phyloP scores from a whole-genome alignment of 37 sponge, comb jelly and placozoan genomes.

The Halichondria panicea region DNA sequence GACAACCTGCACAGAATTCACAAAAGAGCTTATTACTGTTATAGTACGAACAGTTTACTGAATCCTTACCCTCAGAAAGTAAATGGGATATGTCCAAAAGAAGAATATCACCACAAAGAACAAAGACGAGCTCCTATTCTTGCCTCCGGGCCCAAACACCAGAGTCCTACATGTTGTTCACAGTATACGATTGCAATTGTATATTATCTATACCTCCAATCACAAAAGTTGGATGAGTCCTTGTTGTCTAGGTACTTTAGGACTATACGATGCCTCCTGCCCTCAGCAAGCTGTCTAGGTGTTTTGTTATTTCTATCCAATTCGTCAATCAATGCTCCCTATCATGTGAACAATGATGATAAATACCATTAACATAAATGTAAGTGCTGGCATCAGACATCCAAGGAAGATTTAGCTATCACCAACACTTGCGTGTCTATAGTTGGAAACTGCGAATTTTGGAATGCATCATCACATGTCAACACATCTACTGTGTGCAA shows the following conservation, averaged over 20 bases:
- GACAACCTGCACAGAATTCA: slow-evolving; percentile 32
- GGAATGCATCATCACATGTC: slow-evolving; percentile 57
- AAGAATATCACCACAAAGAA: slow-evolving; percentile 64
- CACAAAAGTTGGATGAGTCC: slow-evolving; percentile 45
- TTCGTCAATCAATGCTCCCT: slow-evolving; percentile 55
- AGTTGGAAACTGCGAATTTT: slow-evolving; percentile 83
- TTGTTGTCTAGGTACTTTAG: slow-evolving; percentile 62
- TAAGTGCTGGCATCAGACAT: slow-evolving; percentile 69
- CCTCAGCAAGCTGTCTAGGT: slow-evolving; percentile 50
- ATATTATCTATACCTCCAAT: slow-evolving; percentile 57
- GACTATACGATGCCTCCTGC: slow-evolving; percentile 59
- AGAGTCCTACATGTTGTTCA: slow-evolving; percentile 44
- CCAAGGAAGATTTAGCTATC: slow-evolving; percentile 83
- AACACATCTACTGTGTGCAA: background rate
- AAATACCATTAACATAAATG: background rate
- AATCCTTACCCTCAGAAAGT: slow-evolving; percentile 64
- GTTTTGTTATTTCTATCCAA: slow-evolving; percentile 70
- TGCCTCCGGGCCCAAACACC: slow-evolving; percentile 82
- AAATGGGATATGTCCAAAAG: slow-evolving; percentile 83
- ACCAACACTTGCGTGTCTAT: slow-evolving; percentile 53
- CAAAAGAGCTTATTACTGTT: background rate
- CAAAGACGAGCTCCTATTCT: slow-evolving; percentile 53
- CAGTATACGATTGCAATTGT: background rate
- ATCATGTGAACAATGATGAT: background rate
- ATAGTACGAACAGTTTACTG: background rate